A percentile compares a stretch with the other conserved stretches of the same genome.
Conservation (phyloP, 1,140 invertebrate genomes). For the Drosophila subobscura region DNA sequence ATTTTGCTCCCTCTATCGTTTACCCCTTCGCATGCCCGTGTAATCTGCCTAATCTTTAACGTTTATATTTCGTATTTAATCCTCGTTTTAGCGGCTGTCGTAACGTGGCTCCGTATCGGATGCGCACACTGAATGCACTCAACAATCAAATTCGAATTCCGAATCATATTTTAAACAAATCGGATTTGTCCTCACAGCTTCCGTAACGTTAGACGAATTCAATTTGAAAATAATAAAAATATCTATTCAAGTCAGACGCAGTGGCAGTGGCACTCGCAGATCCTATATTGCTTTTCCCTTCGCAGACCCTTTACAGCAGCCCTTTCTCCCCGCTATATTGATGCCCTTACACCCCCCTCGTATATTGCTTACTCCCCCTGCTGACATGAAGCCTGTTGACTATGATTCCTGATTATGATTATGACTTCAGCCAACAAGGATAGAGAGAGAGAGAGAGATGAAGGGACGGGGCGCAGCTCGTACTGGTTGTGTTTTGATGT, state of each 20-base stretch:
- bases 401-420: constrained; percentile 75
- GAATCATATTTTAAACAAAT: constrained; percentile 68
- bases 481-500: constrained; percentile 75
- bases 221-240: constrained; percentile 80
- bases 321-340: no score
- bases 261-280: neutral
- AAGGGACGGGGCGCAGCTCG: constrained; percentile 22
- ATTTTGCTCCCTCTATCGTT: neutral
- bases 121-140: constrained; percentile 34
- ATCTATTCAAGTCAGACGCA: constrained; percentile 54
- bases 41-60: neutral
- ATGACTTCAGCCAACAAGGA: constrained; percentile 59
- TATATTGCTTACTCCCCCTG: constrained; percentile 9
- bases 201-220: constrained; percentile 72
- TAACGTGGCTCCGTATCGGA: constrained; percentile 30
- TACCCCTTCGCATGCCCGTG: neutral
- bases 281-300: no score
- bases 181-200: constrained; percentile 57
- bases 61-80: constrained; percentile 27
- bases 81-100: constrained; percentile 35
- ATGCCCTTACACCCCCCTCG: neutral
- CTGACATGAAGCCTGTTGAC: constrained; percentile 49
- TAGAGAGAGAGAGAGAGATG: neutral
- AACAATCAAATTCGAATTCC: constrained; percentile 71
- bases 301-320: no score